Evolutionary conservation across 2,113 vertebrate species (phyloP), one percentile per base, ranked within the genome.

Genomic region (Spea bombifrons): DNA sequence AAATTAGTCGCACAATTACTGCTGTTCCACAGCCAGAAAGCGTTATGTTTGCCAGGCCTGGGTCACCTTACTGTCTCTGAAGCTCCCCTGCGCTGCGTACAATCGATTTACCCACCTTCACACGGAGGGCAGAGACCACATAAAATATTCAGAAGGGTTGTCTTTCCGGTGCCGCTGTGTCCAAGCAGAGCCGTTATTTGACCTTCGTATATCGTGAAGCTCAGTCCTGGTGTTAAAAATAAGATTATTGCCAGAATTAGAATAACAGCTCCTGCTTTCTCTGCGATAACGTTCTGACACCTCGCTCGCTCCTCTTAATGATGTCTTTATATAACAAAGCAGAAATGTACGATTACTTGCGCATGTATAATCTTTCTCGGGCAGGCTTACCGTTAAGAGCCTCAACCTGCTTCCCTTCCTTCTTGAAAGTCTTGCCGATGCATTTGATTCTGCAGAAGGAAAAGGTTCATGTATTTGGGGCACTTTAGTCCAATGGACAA

Each of bases 181-280:
- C 97, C 97, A 64, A 99, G 91, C 82, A 99, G 89, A 3, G 97
- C 97, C 0, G 97, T 99, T 80, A 99, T 99, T 86, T 99, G 97
- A 8, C 96, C 95, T 85, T 99, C 97, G 0, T 96, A 99, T 83
- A 99, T 95, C 88, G 98, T 96, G 57, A 99, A 98, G 0, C 95
- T 96, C 82, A 99, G 83, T 86, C 93, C 97, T 99, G 83, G 12
- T 82, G 81, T 53, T 73, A 66, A 78, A 3, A 73, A 69, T 13
- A 80, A 68, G 73, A 69, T 71, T 0, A 46, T 13, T 0, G 4
- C 8, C n/a, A 8, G n/a, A 4, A 52, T 52, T 50, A 75, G 10
- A 30, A 10, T 10, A 10, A 12, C 9, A n/a, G 2, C 30, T 49
- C 10, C 45, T 3, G 12, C 3, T 13, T n/a, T 65, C 6, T 5